Evolutionary conservation across 2,888 invertebrate species (phyloP).

Genomic region (Stramonita haemastoma): DNA sequence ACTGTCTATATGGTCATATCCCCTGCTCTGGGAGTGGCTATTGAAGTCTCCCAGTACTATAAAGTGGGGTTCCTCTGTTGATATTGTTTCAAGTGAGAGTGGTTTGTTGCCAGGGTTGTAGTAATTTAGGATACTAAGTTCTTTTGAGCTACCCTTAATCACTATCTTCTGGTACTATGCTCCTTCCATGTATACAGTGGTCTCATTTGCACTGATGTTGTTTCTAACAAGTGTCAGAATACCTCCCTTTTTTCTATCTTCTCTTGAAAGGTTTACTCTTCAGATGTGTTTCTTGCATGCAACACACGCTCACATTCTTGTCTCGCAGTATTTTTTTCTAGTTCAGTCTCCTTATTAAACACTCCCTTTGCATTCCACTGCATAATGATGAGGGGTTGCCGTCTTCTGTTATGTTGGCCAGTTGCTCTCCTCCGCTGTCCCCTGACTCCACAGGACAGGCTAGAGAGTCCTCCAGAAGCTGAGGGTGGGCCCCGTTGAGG

Average conservation of each 20-base stretch:
- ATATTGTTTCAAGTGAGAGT: neutral
- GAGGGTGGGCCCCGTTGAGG: no score
- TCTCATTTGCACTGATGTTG: slow-evolving; percentile 45
- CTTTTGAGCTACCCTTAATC: neutral
- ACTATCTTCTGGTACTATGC: neutral
- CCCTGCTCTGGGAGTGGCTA: slow-evolving; percentile 40
- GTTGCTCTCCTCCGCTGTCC: no score
- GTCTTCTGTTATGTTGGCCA: no score
- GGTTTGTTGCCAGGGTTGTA: neutral
- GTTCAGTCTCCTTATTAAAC: slow-evolving; percentile 49
- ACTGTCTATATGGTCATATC: slow-evolving; percentile 10
- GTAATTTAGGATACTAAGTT: neutral
- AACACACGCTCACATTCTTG: slow-evolving; percentile 48
- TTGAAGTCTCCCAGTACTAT: slow-evolving; percentile 19
- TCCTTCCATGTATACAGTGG: slow-evolving; percentile 38
- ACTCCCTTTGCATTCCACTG: slow-evolving; percentile 54
- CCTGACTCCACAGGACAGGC: no score
- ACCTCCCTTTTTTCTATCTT: slow-evolving; percentile 45
- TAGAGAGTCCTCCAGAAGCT: no score
- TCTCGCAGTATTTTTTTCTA: slow-evolving; percentile 47
- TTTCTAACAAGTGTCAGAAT: slow-evolving; percentile 47
- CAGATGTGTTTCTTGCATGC: slow-evolving; percentile 52
- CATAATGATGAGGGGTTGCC: slow-evolving; percentile 20
- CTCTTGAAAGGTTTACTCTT: slow-evolving; percentile 41
- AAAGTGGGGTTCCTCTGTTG: neutral